Evolutionary conservation across 1,140 invertebrate genomes (phyloP), one percentile per base, ranked within the genome.

Genomic region (Drosophila fuyamai): DNA sequence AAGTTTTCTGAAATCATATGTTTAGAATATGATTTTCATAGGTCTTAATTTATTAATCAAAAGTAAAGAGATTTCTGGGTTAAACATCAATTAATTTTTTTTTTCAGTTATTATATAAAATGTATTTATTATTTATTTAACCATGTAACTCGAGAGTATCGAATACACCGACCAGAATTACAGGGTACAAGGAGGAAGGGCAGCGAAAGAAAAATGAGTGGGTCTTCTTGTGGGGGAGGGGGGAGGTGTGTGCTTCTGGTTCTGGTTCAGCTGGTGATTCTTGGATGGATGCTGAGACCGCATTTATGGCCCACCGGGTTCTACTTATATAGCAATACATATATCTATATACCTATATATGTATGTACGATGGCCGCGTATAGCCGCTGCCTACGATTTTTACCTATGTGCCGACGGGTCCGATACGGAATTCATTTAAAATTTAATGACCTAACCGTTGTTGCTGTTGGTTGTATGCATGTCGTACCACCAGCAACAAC

Each of bases 361-460:
- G 13, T 23, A 41, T 54, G 46, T 58, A 56, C 5, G 13, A 9
- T n/a, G 18, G 58, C 35, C 44, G 23, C 16, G 10, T 43, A 29
- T 50, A 47, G 18, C 18, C 32, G 32, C 8, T 63, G 78, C 58
- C 83, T 82, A 82, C 82, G 55, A 79, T 58, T 88, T 88, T 88
- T 82, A 82, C 79, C 75, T 82, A 85, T 86, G 78, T 50, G 56
- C 59, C 38, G 16, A 12, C 10, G 12, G 65, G 29, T 58, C 56
- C 40, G 50, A 66, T 76, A 81, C 75, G 60, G 79, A 89, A 89
- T 90, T 89, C 84, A 84, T 90, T 89, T 90, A 89, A 89, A 89
- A 90, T 89, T 89, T 89, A 89, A 89, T 89, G 84, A 89, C 84
- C 84, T 78, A 89, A 84, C 81, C 84, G 81, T 59, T 72, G 75